Base-by-base conservation (phyloP, 1,140 invertebrate genomes). In the Zaprionus capensis region DNA sequence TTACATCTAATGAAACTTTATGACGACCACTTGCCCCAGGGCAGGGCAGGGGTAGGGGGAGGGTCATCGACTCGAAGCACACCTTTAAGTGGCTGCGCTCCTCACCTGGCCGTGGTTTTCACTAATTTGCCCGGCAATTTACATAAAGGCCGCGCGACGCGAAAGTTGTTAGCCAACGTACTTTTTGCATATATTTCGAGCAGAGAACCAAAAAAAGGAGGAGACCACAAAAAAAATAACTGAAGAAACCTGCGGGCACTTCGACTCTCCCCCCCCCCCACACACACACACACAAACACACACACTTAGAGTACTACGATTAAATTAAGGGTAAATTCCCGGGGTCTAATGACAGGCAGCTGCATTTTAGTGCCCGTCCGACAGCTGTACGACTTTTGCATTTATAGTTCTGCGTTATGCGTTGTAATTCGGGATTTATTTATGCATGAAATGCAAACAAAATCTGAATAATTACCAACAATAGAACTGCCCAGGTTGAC, bases 81-180 rank as follows among this genome's bases (percentile, higher is more conserved):
- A 76, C 73, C 67, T 76, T 58, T 49, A 71, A 81, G 71, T 73
- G 57, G 53, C 53, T 64, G 31, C 64, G 28, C 5, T 34, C n/a
- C 36, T 34, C 46, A 56, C 70, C 58, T 74, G 75, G 53, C 44
- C 61, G 71, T 58, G 71, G 66, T 36, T 76, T 69, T 84, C 51
- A 86, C 82, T 86, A 86, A 86, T 86, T 86, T 86, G 82, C 68
- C 76, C 63, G 69, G 79, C 82, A 82, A 86, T 86, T 86, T 86
- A 72, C 82, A 86, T 86, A 86, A 86, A 86, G 79, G 71, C 68
- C 74, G 70, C 74, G 70, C 75, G 56, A 65, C 49, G 65, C 68
- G 55, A 77, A 78, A 57, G 71, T 67, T 78, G 71, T 63, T 64
- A 74, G 71, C 82, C 64, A 73, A 69, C 59, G 78, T 73, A 79